Base-by-base conservation (phyloP, 2,797 vertebrate genomes). In the Helicolenus hilgendorfi region DNA sequence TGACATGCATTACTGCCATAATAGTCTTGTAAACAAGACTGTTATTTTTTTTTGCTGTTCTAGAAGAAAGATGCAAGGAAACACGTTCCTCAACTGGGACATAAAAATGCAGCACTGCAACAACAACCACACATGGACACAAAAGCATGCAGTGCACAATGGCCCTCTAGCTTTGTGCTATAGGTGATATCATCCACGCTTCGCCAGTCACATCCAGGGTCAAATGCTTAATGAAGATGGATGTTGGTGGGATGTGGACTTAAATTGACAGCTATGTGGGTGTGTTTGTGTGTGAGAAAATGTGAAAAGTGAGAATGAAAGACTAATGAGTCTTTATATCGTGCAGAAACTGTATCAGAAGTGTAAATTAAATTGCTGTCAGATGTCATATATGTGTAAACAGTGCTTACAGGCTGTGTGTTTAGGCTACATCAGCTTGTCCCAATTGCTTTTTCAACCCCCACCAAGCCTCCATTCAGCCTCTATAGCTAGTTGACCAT, bases 201-300 rank as follows among this genome's bases (percentile, higher is more conserved):
- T 89, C 5, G 5, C 27, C 49, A 7, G 77, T 84, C 85, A 78
- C 67, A 72, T 89, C 53, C 90, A 94, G 94, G 92, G 94, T 96
- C 89, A 94, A 84, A 56, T 14, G 49, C 36, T 69, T 95, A 91
- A 93, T 94, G 91, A 95, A 94, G 91, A 96, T 91, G 91, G 94
- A 96, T 94, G 83, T 36, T 10, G 73, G 74, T 77, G 77, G 81
- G 71, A 92, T 85, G 82, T 49, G 64, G 72, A 72, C 68, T 71
- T 22, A 84, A 81, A 26, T 0, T 79, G 82, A 78, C 68, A 71
- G 72, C 45, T 49, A 4, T 74, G 73, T 20, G 38, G 22, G 49
- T 72, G 75, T 60, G 58, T 7, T 84, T 77, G 63, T 38, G 10
- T 33, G n/a, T 80, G n/a, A 58, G 71, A 9, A 58, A 26, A 7